Percentiles rank a stretch among this genome's conserved stretches.
Evolutionary conservation across 1,140 invertebrate genomes (phyloP).

Genomic region (Leucophenga varia): DNA sequence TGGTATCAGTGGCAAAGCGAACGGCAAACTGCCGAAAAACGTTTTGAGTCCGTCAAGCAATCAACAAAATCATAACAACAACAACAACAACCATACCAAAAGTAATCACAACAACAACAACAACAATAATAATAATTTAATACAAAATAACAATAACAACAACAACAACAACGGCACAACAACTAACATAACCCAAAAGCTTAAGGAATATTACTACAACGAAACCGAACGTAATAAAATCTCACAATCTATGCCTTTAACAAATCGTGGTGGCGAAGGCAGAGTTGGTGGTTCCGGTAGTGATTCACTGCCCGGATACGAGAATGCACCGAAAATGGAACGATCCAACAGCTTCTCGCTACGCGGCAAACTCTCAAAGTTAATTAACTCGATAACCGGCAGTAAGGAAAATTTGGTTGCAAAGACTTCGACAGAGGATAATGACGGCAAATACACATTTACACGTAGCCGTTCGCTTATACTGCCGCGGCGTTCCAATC

Average conservation of each 20-base stretch:
- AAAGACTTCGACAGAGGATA: constrained; percentile 23
- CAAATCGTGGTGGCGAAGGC: not conserved
- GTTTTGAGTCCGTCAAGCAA: too few species aligned
- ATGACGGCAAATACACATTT: constrained; percentile 31
- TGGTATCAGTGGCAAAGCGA: constrained; percentile 6
- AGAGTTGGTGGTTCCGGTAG: not conserved
- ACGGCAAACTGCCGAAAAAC: constrained; percentile 8
- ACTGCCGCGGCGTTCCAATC: constrained; percentile 38
- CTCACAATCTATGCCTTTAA: not conserved
- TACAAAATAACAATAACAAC: constrained; percentile 29
- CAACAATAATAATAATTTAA: constrained; percentile 22
- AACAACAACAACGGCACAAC: constrained; percentile 10
- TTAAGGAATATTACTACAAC: constrained; percentile 23
- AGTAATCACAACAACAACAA: constrained; percentile 31
- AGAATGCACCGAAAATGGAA: constrained; percentile 42
- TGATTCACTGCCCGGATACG: constrained; percentile 15
- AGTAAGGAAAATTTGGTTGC: constrained; percentile 44
- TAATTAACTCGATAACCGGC: constrained; percentile 46
- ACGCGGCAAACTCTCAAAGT: constrained; percentile 38
- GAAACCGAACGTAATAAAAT: constrained; percentile 17
- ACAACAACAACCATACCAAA: constrained; percentile 12
- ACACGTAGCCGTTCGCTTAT: constrained; percentile 54
- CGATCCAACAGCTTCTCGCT: constrained; percentile 47
- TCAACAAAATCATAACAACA: constrained; percentile 2
- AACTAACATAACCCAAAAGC: constrained; percentile 29